Evolutionary conservation across 1,140 invertebrate species (phyloP).

Genomic region (Coenobita brevimanus): DNA sequence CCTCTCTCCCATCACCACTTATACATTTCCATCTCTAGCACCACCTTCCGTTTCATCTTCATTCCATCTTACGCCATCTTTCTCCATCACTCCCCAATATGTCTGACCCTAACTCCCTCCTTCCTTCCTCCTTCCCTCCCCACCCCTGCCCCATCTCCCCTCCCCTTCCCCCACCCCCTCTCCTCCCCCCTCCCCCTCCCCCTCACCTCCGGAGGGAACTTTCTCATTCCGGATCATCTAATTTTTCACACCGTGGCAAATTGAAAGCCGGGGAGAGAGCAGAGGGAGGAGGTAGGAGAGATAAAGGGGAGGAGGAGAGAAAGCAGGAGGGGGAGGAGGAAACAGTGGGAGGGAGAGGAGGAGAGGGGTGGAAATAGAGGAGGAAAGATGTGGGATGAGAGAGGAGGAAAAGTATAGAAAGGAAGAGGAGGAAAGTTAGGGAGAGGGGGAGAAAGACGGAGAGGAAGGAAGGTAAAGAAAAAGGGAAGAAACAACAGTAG

Average conservation of each 20-base stretch:
- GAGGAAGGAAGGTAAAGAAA: constrained; percentile 1
- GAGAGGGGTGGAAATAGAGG: background rate
- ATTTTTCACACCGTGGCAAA: background rate
- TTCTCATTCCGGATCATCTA: background rate
- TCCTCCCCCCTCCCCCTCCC: background rate
- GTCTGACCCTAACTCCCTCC: background rate
- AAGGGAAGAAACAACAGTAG: background rate
- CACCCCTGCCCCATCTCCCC: background rate
- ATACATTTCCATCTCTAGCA: background rate
- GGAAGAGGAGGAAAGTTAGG: background rate
- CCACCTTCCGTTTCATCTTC: background rate
- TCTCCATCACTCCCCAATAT: background rate
- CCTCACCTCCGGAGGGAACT: background rate
- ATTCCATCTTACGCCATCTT: background rate
- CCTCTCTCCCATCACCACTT: background rate
- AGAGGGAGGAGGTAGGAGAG: background rate
- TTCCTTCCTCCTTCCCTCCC: background rate
- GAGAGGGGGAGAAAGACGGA: constrained; percentile 12
- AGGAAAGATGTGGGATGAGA: background rate
- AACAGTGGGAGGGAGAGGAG: background rate
- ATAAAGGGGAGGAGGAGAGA: too few relatives aligned
- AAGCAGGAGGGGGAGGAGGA: background rate
- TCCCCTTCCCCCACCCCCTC: background rate
- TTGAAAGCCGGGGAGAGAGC: background rate
- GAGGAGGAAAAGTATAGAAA: background rate